Evolutionary conservation across 2,797 vertebrate genomes (phyloP).

Genomic region (Urosaurus nigricauda): DNA sequence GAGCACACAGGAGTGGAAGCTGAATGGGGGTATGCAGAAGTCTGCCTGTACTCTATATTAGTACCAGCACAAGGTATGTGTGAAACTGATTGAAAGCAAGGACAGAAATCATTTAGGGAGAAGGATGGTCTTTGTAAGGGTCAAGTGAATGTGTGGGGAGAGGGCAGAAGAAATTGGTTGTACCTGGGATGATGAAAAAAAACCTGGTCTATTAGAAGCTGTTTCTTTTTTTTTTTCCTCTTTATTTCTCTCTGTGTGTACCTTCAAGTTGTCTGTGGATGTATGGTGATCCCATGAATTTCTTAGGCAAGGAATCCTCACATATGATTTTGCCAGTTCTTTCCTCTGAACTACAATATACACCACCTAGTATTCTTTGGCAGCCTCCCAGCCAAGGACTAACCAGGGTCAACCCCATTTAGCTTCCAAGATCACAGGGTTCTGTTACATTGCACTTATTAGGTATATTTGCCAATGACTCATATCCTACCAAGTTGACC

Average conservation of each 20-base stretch:
- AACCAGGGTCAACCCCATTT: too few relatives aligned
- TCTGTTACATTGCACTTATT: too few relatives aligned
- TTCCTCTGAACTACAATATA: too few relatives aligned
- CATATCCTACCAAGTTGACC: not conserved
- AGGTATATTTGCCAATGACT: not conserved
- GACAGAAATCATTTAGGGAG: not conserved
- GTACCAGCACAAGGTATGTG: not conserved
- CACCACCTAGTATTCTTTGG: too few relatives aligned
- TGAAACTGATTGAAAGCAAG: not conserved
- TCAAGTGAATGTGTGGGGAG: not conserved
- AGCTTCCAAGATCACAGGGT: too few relatives aligned
- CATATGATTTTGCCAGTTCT: too few relatives aligned
- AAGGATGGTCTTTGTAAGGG: not conserved
- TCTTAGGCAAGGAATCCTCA: too few relatives aligned
- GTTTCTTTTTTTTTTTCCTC: not conserved
- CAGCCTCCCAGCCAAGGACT: too few relatives aligned
- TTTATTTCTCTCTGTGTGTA: too few relatives aligned
- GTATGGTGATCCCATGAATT: too few relatives aligned
- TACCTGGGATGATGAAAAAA: not conserved
- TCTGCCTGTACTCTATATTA: not conserved
- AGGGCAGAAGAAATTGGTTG: not conserved
- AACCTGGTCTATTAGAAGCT: not conserved
- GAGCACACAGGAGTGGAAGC: slow-evolving; percentile 3
- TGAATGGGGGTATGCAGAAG: not conserved
- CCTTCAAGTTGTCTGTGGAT: too few relatives aligned